phyloP scores from a whole-genome alignment of 1,140 invertebrate species.

The Orius insidiosus region DNA sequence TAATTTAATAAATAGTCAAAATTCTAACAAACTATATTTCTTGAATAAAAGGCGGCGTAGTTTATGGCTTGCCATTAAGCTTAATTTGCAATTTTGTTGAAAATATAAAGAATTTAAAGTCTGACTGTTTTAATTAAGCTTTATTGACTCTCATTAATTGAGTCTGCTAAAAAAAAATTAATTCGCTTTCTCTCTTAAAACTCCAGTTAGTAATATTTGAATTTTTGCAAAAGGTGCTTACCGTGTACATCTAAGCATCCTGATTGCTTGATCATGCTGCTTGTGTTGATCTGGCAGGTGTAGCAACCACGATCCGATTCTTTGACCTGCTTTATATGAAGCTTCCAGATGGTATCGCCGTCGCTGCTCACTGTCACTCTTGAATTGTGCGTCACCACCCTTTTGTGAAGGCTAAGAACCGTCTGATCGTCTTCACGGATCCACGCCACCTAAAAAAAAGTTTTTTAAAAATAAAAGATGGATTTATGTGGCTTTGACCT shows the following conservation, averaged over 20 bases:
- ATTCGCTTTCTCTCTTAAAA: no score
- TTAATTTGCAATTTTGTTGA: no score
- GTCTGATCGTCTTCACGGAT: constrained; percentile 72
- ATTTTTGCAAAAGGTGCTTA: constrained; percentile 4
- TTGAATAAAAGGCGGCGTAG: no score
- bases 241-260: constrained; percentile 61
- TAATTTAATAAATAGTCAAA: no score
- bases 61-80: no score
- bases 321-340: constrained; percentile 49
- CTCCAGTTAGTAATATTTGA: no score
- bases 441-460: constrained; percentile 60
- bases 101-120: no score
- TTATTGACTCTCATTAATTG: no score
- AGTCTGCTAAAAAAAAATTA: no score
- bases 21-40: no score
- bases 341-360: constrained; percentile 48
- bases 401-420: constrained; percentile 61
- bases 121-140: no score
- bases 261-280: constrained; percentile 66
- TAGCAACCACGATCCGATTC: constrained; percentile 53
- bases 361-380: constrained; percentile 61
- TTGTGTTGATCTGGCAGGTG: constrained; percentile 76
- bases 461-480: background rate
- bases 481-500: no score
- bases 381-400: constrained; percentile 72